Evolutionary conservation across 2,888 invertebrate genomes (phyloP), one percentile per base, ranked within the genome.

Genomic region (Eristalis pertinax): DNA sequence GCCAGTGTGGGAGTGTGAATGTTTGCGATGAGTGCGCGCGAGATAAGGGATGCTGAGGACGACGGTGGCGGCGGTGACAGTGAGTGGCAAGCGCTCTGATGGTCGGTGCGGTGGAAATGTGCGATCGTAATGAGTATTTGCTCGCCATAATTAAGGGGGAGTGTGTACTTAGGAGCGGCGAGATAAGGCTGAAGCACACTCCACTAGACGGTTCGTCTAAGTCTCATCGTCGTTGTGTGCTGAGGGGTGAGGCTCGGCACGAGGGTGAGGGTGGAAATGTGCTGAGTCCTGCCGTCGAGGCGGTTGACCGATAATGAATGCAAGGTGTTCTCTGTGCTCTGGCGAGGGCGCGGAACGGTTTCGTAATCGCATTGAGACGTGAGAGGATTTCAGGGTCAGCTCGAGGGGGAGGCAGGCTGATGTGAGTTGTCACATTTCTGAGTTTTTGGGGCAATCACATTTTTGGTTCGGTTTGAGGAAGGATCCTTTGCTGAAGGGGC

Each of bases 101-200:
- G 75, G 67, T 64, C 19, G 72, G 60, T 22, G 62, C 22, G 79
- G 87, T 68, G 65, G 73, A 64, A 84, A 87, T 76, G 24, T 87
- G 76, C 80, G 87, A 87, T 87, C 84, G 79, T 87, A 87, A 87
- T 87, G 84, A 87, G 84, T 87, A 87, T 87, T 87, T 87, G 84
- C 84, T 68, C 84, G 79, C 75, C 79, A 87, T 87, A 87, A 87
- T 87, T 87, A 87, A 87, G 76, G 72, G n/a, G 75, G 79, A 80
- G 64, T 84, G 87, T 87, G 75, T 79, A 87, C 73, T 87, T 76
- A 75, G 84, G 38, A 63, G 72, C n/a, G 60, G 15, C 15, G 79
- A 76, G 87, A 87, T 87, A 87, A 84, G 84, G 76, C 69, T 60
- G 69, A 76, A 76, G 68, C 73, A 87, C 73, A 76, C 81, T 50